A percentile compares a stretch with the other conserved stretches of the same genome.
Evolutionary conservation across 2,797 vertebrate genomes (phyloP).

Genomic region (Euphonia xanthogaster): DNA sequence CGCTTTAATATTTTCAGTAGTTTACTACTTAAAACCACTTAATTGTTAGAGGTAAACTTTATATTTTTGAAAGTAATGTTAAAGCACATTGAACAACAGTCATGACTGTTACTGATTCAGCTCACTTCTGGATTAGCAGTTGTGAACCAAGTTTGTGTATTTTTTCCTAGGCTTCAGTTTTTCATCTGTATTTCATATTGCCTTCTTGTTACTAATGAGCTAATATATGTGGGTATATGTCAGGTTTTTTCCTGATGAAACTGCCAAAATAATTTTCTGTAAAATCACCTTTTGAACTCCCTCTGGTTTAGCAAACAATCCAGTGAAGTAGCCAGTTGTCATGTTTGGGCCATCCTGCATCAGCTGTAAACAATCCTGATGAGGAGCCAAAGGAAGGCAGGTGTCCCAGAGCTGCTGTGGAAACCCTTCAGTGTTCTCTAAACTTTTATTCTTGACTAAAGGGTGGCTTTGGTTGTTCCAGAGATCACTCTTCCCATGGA

Average conservation of each 20-base stretch:
- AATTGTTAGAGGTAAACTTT: background rate
- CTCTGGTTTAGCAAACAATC: background rate
- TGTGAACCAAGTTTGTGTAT: background rate
- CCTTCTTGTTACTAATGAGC: background rate
- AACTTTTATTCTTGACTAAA: background rate
- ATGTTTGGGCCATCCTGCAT: background rate
- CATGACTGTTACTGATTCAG: background rate
- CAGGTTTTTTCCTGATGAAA: background rate
- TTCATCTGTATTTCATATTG: background rate
- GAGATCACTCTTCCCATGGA: background rate
- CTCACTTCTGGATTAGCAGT: background rate
- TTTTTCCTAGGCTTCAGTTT: background rate
- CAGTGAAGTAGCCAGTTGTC: background rate
- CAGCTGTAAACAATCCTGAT: background rate
- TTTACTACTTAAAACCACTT: background rate
- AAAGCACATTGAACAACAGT: background rate
- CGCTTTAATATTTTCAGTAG: background rate
- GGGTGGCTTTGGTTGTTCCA: background rate
- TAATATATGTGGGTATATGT: accelerated
- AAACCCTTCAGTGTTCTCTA: background rate
- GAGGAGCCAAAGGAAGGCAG: background rate
- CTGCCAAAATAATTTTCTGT: background rate
- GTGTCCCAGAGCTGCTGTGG: background rate
- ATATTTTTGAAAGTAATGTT: background rate
- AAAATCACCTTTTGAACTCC: background rate